Percentiles rank a stretch among this genome's conserved stretches.
Conservation (phyloP, 2,888 invertebrate genomes). For the Cantharis nigra region DNA sequence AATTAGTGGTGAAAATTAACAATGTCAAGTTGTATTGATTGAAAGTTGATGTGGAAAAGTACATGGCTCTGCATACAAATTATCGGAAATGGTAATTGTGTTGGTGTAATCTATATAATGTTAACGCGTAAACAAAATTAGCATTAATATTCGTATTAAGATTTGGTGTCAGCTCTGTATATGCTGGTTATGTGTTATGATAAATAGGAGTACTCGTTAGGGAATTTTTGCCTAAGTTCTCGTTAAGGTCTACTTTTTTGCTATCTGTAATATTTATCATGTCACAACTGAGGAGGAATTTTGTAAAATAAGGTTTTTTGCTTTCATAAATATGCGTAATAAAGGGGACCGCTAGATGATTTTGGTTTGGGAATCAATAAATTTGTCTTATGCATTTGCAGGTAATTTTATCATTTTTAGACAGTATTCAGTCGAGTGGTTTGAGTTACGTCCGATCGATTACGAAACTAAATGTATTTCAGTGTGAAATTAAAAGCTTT, state of each 20-base stretch:
- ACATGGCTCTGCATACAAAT: background rate
- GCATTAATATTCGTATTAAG: background rate
- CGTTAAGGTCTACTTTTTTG: background rate
- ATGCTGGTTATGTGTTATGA: background rate
- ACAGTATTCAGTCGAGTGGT: background rate
- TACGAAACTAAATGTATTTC: conserved; percentile 21
- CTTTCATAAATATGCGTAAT: background rate
- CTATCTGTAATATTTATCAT: background rate
- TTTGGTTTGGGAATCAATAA: background rate
- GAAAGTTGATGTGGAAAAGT: background rate
- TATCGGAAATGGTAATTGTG: background rate
- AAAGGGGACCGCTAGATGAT: background rate
- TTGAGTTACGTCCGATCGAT: conserved; percentile 9
- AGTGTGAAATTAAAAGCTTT: conserved; percentile 20
- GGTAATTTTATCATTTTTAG: background rate
- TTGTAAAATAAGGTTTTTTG: background rate
- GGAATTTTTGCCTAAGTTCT: background rate
- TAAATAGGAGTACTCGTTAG: background rate
- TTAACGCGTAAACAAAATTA: background rate
- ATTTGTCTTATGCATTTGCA: background rate
- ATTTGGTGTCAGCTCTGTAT: background rate
- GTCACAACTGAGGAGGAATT: background rate
- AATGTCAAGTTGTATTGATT: background rate
- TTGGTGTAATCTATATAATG: background rate
- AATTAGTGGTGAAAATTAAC: background rate